A percentile compares a stretch with the other conserved stretches of the same genome.
phyloP scores from a whole-genome alignment of 2,888 invertebrate genomes.

The Drosophila anceps region DNA sequence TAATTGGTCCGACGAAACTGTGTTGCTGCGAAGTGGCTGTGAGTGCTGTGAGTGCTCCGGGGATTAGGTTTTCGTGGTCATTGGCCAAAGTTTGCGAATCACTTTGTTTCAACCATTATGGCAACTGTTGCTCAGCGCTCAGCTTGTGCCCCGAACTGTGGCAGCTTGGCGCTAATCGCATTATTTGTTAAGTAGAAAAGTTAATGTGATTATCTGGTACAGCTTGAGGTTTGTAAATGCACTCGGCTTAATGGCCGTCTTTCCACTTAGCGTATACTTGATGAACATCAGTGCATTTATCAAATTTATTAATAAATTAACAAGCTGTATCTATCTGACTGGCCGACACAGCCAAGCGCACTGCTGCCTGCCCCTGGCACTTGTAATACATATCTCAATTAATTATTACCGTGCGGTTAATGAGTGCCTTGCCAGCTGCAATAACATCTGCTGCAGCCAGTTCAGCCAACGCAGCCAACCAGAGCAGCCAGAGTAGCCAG shows the following conservation, averaged over 20 bases:
- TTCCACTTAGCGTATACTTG: constrained; percentile 49
- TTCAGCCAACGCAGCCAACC: background rate
- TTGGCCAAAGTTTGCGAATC: constrained; percentile 50
- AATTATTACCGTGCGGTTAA: constrained; percentile 80
- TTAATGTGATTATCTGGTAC: constrained; percentile 51
- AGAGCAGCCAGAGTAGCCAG: too few species aligned
- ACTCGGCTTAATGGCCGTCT: constrained; percentile 12
- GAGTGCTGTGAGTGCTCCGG: constrained; percentile 15
- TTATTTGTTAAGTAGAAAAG: constrained; percentile 51
- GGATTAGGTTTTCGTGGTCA: constrained; percentile 69
- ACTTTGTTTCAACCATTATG: constrained; percentile 34
- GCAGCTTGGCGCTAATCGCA: constrained; percentile 48
- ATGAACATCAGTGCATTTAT: constrained; percentile 78
- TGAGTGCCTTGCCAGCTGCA: constrained; percentile 48
- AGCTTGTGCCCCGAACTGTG: constrained; percentile 21
- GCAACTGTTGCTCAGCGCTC: constrained; percentile 16
- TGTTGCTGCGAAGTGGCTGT: constrained; percentile 38
- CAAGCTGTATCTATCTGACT: constrained; percentile 43
- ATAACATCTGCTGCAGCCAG: constrained; percentile 26
- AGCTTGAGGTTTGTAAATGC: constrained; percentile 23
- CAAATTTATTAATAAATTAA: constrained; percentile 84
- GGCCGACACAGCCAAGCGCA: constrained; percentile 17
- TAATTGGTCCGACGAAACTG: constrained; percentile 66
- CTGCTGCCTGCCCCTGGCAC: constrained; percentile 25
- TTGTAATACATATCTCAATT: constrained; percentile 80